These are phyloP conservation scores for Oryzias sinensis DNA, from an alignment of 2,797 vertebrate species.

Conservation along the genomic window DNA sequence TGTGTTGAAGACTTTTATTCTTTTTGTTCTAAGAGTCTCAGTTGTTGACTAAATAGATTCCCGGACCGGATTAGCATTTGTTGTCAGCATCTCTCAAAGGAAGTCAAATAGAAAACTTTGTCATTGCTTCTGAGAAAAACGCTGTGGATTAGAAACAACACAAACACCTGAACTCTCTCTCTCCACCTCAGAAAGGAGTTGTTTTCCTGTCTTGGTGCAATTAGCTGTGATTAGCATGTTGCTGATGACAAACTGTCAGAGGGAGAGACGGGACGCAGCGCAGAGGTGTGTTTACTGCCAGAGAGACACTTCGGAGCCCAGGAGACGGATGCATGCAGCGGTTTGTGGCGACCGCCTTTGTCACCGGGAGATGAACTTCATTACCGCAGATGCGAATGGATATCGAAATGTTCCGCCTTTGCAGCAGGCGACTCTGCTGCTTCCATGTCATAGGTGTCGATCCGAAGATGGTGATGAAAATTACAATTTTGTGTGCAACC, in stretches of 20 bases:
- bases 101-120: constrained; percentile 37
- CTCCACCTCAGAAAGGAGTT: constrained; percentile 64
- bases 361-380: constrained; percentile 20
- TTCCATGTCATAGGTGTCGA: constrained; percentile 7
- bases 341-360: constrained; percentile 30
- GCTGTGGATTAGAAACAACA: constrained; percentile 51
- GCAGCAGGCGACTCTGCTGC: constrained; percentile 4
- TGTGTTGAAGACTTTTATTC: constrained; percentile 2
- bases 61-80: constrained; percentile 33
- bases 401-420: constrained; percentile 22
- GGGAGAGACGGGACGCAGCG: constrained; percentile 24
- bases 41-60: constrained; percentile 1
- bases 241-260: constrained; percentile 57
- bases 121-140: constrained; percentile 38
- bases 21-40: neutral
- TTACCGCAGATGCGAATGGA: constrained; percentile 19
- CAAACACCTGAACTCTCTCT: constrained; percentile 50
- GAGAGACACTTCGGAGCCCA: constrained; percentile 13
- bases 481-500: neutral
- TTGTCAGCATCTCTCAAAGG: constrained; percentile 16
- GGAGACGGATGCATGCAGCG: constrained; percentile 15
- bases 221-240: constrained; percentile 71
- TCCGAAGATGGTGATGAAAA: neutral
- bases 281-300: constrained; percentile 44
- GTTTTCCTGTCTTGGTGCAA: constrained; percentile 64